Conservation (phyloP, 2,797 vertebrate genomes). For the Hybognathus amarus region DNA sequence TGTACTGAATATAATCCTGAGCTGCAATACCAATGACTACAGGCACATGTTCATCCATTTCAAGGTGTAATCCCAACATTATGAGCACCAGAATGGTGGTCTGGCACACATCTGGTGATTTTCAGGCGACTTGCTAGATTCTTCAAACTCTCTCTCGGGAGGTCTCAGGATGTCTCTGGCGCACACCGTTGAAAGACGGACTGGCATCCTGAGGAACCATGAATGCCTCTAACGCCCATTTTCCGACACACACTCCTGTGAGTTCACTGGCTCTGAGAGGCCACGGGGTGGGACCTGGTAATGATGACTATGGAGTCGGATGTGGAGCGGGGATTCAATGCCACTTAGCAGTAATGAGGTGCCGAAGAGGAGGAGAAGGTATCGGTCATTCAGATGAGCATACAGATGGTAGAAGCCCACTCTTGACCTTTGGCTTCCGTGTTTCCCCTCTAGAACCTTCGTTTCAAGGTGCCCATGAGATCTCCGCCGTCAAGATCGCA, state of each 20-base stretch:
- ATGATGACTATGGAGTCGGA: constrained; percentile 85
- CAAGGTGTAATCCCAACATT: constrained; percentile 90
- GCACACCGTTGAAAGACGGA: constrained; percentile 79
- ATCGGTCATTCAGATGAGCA: constrained; percentile 80
- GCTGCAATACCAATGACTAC: constrained; percentile 94
- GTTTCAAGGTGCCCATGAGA: constrained; percentile 88
- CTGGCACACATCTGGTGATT: constrained; percentile 56
- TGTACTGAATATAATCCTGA: constrained; percentile 99
- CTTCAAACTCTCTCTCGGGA: constrained; percentile 90
- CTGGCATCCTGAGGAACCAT: constrained; percentile 81
- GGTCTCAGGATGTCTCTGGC: constrained; percentile 92
- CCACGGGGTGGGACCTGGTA: constrained; percentile 89
- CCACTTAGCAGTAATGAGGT: constrained; percentile 84
- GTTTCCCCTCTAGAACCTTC: constrained; percentile 85
- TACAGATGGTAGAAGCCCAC: constrained; percentile 75
- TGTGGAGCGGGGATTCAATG: constrained; percentile 78
- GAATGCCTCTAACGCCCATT: constrained; percentile 82
- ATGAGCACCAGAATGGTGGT: constrained; percentile 75
- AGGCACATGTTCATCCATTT: constrained; percentile 96
- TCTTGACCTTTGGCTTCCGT: constrained; percentile 86
- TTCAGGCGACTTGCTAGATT: constrained; percentile 82
- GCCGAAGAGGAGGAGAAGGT: constrained; percentile 86
- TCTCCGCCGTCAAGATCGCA: too few relatives aligned
- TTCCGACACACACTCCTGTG: constrained; percentile 86
- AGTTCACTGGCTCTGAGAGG: constrained; percentile 82